These are phyloP conservation scores for Caenorhabditis sp. DNA, from an alignment of 2,888 invertebrate genomes.

Conservation along the genomic window DNA sequence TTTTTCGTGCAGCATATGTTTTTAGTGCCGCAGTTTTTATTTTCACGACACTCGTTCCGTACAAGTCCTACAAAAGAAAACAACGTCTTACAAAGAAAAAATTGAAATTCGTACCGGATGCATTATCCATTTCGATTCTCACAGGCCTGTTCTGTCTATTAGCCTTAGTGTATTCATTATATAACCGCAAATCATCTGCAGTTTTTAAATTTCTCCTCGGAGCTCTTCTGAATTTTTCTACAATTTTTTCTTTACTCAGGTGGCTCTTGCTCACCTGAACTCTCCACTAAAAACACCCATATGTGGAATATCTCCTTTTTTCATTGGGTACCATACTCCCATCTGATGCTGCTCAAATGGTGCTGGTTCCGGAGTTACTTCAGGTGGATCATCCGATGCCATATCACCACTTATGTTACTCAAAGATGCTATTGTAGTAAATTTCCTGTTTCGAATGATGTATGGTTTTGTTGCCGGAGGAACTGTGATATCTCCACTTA, in stretches of 20 bases:
- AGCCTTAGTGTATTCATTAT: constrained; percentile 70
- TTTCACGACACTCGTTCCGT: constrained; percentile 63
- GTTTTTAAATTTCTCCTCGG: constrained; percentile 26
- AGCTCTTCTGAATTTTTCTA: constrained; percentile 17
- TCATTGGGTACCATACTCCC: constrained; percentile 65
- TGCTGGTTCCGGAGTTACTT: constrained; percentile 48
- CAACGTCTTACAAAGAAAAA: neutral
- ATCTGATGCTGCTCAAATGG: constrained; percentile 50
- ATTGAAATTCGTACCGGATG: constrained; percentile 52
- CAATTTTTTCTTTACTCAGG: neutral
- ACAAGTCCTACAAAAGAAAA: constrained; percentile 56
- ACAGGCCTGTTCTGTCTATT: constrained; percentile 70
- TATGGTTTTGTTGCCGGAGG: constrained; percentile 34
- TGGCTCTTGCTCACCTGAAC: constrained; percentile 25
- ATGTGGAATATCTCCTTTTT: constrained; percentile 64
- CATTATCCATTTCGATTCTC: constrained; percentile 71
- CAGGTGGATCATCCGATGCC: constrained; percentile 57
- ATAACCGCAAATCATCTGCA: constrained; percentile 30
- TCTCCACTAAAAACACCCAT: constrained; percentile 61
- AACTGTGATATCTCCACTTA: neutral
- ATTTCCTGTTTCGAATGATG: constrained; percentile 31
- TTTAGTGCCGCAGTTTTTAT: constrained; percentile 64
- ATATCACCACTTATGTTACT: constrained; percentile 52
- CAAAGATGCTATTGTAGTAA: constrained; percentile 43
- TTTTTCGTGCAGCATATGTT: constrained; percentile 73